A percentile compares a stretch with the other conserved stretches of the same genome.
These are phyloP conservation scores for Apocrypta bakeri DNA, from an alignment of 1,140 invertebrate species.

Conservation along the genomic window DNA sequence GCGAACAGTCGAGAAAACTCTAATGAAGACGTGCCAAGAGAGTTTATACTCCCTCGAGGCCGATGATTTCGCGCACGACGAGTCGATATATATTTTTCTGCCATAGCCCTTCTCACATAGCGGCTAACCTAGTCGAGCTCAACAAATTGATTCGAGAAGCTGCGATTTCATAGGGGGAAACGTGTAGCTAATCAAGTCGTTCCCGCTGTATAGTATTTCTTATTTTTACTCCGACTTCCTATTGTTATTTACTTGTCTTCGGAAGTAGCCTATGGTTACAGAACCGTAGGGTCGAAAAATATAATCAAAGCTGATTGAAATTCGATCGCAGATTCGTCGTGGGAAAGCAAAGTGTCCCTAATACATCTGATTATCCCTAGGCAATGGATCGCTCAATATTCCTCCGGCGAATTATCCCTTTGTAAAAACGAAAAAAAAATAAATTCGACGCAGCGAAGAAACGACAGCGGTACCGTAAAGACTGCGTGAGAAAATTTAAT, in stretches of 20 bases:
- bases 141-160: conserved; percentile 9
- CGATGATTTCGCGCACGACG: conserved; percentile 21
- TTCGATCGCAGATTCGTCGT: not conserved
- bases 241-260: too few relatives aligned
- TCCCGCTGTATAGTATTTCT: not conserved
- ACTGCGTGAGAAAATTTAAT: conserved; percentile 4
- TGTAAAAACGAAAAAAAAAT: not conserved
- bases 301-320: not conserved
- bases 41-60: conserved; percentile 36
- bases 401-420: conserved; percentile 11
- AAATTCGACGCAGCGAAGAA: not conserved
- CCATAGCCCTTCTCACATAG: not conserved
- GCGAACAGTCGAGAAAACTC: conserved; percentile 22
- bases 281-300: not conserved
- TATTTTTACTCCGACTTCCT: not conserved
- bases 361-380: conserved; percentile 20
- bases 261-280: too few relatives aligned
- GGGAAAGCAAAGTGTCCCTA: conserved; percentile 11
- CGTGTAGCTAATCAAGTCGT: not conserved
- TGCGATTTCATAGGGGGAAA: not conserved
- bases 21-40: conserved; percentile 40
- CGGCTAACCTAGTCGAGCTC: not conserved
- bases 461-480: not conserved
- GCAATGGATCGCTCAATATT: conserved; percentile 29
- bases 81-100: not conserved